phyloP scores from a whole-genome alignment of 1,140 invertebrate genomes.

The Eulimnadia texana region DNA sequence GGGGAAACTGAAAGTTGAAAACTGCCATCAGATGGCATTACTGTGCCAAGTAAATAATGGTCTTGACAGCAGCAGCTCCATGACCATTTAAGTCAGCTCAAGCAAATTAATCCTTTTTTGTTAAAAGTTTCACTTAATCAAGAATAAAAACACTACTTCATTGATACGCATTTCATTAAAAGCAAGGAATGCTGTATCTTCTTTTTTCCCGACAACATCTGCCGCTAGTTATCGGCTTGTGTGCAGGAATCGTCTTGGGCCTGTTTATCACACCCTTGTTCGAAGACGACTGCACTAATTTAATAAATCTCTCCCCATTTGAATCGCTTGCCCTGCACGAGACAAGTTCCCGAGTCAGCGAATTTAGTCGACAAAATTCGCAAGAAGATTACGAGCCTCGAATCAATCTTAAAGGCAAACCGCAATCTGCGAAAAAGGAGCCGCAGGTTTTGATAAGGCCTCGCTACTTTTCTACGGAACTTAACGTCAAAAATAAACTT shows the following conservation, averaged over 20 bases:
- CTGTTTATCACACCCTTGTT: neutral
- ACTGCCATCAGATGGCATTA: too few relatives aligned
- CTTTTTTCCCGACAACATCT: too few relatives aligned
- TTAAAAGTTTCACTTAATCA: too few relatives aligned
- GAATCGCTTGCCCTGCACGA: neutral
- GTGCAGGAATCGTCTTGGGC: neutral
- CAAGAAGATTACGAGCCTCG: constrained; percentile 36
- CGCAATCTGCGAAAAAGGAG: constrained; percentile 24
- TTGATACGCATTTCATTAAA: too few relatives aligned
- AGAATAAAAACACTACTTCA: too few relatives aligned
- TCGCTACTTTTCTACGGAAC: constrained; percentile 79
- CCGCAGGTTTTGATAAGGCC: constrained; percentile 41
- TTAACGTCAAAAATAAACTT: constrained; percentile 78
- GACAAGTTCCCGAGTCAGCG: neutral
- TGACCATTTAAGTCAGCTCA: too few relatives aligned
- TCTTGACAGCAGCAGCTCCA: too few relatives aligned
- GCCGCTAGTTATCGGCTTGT: neutral
- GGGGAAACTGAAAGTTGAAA: too few relatives aligned
- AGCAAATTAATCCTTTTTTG: too few relatives aligned
- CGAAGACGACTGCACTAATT: neutral
- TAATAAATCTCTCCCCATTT: neutral
- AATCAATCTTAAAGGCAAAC: constrained; percentile 38
- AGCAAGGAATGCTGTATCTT: too few relatives aligned
- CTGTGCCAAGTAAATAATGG: too few relatives aligned
- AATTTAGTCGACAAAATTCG: neutral